A percentile compares a stretch with the other conserved stretches of the same genome.
These are phyloP conservation scores for Xiphias gladius DNA, from an alignment of 2,113 vertebrate species.

Conservation along the genomic window DNA sequence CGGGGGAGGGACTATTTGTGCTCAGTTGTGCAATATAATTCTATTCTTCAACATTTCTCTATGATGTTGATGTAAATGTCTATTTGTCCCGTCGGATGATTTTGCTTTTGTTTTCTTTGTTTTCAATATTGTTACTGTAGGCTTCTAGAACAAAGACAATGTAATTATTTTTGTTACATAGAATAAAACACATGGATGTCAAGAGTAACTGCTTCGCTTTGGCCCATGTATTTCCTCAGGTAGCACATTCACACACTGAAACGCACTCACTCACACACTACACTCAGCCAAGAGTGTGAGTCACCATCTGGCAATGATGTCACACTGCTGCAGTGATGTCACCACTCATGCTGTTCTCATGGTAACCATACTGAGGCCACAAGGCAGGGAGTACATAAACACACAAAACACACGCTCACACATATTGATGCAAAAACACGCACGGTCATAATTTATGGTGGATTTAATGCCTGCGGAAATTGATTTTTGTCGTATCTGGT, in stretches of 20 bases:
- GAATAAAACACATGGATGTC: conserved; percentile 84
- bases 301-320: conserved; percentile 79
- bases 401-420: neutral
- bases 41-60: conserved; percentile 71
- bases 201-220: conserved; percentile 28
- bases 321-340: conserved; percentile 81
- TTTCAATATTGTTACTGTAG: conserved; percentile 68
- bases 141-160: conserved; percentile 79
- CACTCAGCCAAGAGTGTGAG: conserved; percentile 70
- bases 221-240: conserved; percentile 10
- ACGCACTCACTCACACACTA: conserved; percentile 34
- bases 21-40: conserved; percentile 75
- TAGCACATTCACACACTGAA: conserved; percentile 4
- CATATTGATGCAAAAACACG: neutral
- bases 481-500: neutral
- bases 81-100: conserved; percentile 66
- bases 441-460: neutral
- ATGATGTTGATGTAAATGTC: conserved; percentile 73
- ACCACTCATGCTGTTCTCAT: conserved; percentile 76
- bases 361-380: conserved; percentile 65
- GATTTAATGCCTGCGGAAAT: conserved; percentile 45
- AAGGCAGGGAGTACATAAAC: conserved; percentile 16
- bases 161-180: conserved; percentile 89
- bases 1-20: conserved; percentile 65
- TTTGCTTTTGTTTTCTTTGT: conserved; percentile 25